Conservation (phyloP, 2,888 invertebrate species). For the Dasypogon diadema region DNA sequence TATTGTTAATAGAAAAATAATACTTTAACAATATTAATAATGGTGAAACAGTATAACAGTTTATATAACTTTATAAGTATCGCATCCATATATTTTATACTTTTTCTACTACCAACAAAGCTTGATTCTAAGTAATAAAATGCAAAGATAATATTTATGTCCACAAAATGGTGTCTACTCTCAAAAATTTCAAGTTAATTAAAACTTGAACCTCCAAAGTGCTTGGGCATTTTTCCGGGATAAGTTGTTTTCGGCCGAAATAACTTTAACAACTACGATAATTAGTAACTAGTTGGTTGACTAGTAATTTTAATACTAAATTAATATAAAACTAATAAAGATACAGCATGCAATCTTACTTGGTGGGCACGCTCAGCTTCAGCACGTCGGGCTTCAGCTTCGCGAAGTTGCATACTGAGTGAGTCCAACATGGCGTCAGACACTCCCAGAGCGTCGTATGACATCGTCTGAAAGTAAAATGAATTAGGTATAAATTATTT, state of each 20-base stretch:
- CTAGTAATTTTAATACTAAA: neutral
- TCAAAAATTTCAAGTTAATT: neutral
- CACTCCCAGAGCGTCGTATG: conserved; percentile 63
- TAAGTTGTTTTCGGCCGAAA: no score
- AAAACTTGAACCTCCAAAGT: neutral
- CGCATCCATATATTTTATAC: neutral
- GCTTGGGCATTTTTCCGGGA: no score
- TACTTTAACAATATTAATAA: no score
- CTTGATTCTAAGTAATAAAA: neutral
- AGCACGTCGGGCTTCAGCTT: conserved; percentile 81
- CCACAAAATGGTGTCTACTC: neutral
- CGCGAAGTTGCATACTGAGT: conserved; percentile 80
- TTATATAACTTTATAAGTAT: no score
- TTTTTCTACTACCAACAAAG: neutral
- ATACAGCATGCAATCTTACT: no score
- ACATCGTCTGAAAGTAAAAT: conserved; percentile 60
- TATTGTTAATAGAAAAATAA: no score
- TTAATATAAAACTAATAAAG: neutral
- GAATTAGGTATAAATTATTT: no score
- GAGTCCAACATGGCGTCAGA: conserved; percentile 70
- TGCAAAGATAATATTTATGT: neutral
- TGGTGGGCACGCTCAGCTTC: conserved; percentile 83
- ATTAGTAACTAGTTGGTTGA: no score
- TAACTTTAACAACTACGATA: no score
- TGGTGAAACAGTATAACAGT: no score